These are phyloP conservation scores for Lepus europaeus DNA, from an alignment of 2,113 vertebrate species.

Conservation along the genomic window DNA sequence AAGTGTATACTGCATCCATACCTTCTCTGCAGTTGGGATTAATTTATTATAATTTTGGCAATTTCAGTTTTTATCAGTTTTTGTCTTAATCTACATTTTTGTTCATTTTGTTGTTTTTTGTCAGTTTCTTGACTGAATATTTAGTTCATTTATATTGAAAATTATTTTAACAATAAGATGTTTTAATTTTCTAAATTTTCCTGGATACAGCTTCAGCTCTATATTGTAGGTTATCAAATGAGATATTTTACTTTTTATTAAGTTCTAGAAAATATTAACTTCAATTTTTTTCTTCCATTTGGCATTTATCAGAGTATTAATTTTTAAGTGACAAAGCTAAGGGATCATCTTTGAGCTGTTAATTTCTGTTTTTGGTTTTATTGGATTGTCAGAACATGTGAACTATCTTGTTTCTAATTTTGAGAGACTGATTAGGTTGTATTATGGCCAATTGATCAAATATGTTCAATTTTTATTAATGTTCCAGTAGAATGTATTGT, in stretches of 20 bases:
- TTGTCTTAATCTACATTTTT: not conserved
- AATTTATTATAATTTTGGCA: not conserved
- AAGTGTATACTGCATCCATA: not conserved
- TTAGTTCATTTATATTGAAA: not conserved
- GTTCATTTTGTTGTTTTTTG: not conserved
- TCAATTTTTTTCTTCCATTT: not conserved
- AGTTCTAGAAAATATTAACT: conserved; percentile 14
- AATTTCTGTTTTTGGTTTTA: conserved; percentile 45
- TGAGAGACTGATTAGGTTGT: conserved; percentile 29
- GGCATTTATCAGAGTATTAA: not conserved
- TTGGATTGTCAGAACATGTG: not conserved
- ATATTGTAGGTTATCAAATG: not conserved
- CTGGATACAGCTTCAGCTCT: not conserved
- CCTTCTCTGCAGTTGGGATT: not conserved
- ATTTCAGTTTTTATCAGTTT: not conserved
- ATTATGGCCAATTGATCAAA: not conserved
- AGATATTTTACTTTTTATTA: conserved; percentile 49
- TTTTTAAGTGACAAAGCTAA: conserved; percentile 7
- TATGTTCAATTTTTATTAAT: conserved; percentile 32
- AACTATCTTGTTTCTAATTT: conserved; percentile 35
- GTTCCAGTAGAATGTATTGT: not conserved
- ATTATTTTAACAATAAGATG: conserved; percentile 8
- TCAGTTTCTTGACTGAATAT: not conserved
- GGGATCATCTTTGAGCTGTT: not conserved
- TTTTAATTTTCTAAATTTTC: conserved; percentile 46